These are phyloP conservation scores for Chromobotia macracanthus DNA, from an alignment of 2,797 vertebrate genomes.

Conservation along the genomic window DNA sequence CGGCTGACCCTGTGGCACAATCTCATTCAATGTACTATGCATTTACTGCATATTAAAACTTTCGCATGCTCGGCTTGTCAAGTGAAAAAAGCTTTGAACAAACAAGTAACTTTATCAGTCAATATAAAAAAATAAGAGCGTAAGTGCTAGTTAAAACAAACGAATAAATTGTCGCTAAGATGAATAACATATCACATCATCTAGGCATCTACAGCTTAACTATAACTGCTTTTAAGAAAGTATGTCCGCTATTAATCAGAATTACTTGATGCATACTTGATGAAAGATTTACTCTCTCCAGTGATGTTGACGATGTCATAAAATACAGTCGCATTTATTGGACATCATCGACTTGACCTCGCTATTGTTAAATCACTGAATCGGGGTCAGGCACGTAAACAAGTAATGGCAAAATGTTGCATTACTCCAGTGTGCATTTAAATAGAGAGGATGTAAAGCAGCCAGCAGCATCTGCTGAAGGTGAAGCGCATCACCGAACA, in stretches of 20 bases:
- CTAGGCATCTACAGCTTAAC: neutral
- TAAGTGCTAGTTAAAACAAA: too few relatives aligned
- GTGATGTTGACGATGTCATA: neutral
- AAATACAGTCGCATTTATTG: neutral
- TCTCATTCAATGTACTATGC: neutral
- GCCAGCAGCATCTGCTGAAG: slow-evolving; percentile 21
- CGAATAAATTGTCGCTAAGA: too few relatives aligned
- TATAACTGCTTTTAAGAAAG: neutral
- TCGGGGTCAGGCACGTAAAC: neutral
- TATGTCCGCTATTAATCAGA: neutral
- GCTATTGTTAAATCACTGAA: neutral
- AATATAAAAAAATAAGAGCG: too few relatives aligned
- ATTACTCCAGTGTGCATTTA: neutral
- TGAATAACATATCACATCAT: too few relatives aligned
- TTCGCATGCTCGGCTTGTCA: neutral
- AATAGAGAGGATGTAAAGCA: slow-evolving; percentile 26
- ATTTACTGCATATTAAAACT: neutral
- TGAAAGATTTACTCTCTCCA: neutral
- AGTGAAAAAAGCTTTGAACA: neutral
- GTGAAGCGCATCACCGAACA: slow-evolving; percentile 6
- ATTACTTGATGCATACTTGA: neutral
- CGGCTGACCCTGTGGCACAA: neutral
- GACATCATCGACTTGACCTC: neutral
- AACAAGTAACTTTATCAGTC: neutral
- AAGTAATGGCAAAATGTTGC: neutral